Conservation (phyloP, 2,888 invertebrate genomes). For the Eupithecia insigniata region DNA sequence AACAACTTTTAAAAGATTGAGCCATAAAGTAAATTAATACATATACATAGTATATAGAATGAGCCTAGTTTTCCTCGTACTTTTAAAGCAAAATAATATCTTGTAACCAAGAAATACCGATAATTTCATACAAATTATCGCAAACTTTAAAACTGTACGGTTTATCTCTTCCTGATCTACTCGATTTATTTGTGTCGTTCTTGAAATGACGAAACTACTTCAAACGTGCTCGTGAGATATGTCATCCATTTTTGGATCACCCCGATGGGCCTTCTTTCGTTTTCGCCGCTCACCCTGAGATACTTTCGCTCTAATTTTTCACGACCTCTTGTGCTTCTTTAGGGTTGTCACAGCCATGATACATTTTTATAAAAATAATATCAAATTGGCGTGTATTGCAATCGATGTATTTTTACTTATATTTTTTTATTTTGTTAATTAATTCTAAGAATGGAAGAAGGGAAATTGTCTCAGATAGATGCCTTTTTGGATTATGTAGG, state of each 20-base stretch:
- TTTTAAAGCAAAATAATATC: not conserved
- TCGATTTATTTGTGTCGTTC: not conserved
- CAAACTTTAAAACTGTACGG: not conserved
- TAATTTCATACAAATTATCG: not conserved
- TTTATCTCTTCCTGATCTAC: not conserved
- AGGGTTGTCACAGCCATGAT: constrained; percentile 34
- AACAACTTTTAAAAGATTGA: too few species aligned
- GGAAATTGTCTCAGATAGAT: too few species aligned
- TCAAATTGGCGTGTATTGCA: too few species aligned
- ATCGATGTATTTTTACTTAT: too few species aligned
- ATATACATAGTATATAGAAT: too few species aligned
- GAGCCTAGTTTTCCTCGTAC: not conserved
- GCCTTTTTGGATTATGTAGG: too few species aligned
- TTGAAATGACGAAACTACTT: constrained; percentile 28
- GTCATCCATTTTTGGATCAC: constrained; percentile 76
- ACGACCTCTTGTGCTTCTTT: constrained; percentile 59
- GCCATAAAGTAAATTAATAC: too few species aligned
- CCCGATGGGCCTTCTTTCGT: constrained; percentile 65
- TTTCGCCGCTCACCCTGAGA: constrained; percentile 72
- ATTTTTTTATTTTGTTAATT: too few species aligned
- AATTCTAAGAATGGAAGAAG: too few species aligned
- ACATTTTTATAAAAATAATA: not conserved
- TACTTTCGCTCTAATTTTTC: constrained; percentile 78
- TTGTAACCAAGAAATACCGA: not conserved
- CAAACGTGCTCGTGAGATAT: constrained; percentile 44